Evolutionary conservation across 2,113 vertebrate species (phyloP).

Genomic region (Melanostigma gelatinosum): DNA sequence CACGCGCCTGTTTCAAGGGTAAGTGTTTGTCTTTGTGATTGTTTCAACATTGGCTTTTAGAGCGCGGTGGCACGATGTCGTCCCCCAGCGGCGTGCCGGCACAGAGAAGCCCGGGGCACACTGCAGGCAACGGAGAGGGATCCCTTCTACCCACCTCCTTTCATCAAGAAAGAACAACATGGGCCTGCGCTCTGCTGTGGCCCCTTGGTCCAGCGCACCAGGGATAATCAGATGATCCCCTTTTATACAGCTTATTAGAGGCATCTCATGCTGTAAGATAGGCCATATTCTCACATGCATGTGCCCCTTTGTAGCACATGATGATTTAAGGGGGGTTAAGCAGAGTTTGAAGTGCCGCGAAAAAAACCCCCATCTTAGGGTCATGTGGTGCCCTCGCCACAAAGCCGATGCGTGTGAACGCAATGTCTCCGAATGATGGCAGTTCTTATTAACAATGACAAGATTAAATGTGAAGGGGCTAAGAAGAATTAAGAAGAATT

Average conservation of each 20-base stretch:
- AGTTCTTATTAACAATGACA: conserved; percentile 74
- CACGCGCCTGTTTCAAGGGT: conserved; percentile 75
- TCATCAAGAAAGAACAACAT: conserved; percentile 81
- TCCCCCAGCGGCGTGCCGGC: conserved; percentile 63
- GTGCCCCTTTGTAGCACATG: conserved; percentile 64
- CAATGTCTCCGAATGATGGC: conserved; percentile 56
- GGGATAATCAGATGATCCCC: conserved; percentile 81
- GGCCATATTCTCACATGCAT: conserved; percentile 73
- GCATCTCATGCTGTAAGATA: conserved; percentile 73
- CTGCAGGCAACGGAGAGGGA: conserved; percentile 80
- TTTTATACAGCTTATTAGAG: conserved; percentile 83
- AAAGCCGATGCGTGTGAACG: conserved; percentile 57
- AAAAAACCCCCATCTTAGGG: conserved; percentile 60
- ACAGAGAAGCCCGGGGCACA: conserved; percentile 75
- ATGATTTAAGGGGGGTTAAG: conserved; percentile 74
- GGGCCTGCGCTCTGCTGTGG: conserved; percentile 66
- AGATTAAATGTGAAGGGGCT: conserved; percentile 77
- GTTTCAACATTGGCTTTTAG: conserved; percentile 81
- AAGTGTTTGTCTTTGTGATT: conserved; percentile 79
- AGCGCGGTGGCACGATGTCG: conserved; percentile 68
- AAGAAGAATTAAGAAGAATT: conserved; percentile 74
- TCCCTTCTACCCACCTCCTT: conserved; percentile 79
- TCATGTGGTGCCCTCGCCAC: conserved; percentile 56
- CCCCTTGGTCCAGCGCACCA: conserved; percentile 73
- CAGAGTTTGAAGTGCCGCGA: conserved; percentile 70